Conservation (phyloP, 2,888 invertebrate species). For the Pedicia rivosa region DNA sequence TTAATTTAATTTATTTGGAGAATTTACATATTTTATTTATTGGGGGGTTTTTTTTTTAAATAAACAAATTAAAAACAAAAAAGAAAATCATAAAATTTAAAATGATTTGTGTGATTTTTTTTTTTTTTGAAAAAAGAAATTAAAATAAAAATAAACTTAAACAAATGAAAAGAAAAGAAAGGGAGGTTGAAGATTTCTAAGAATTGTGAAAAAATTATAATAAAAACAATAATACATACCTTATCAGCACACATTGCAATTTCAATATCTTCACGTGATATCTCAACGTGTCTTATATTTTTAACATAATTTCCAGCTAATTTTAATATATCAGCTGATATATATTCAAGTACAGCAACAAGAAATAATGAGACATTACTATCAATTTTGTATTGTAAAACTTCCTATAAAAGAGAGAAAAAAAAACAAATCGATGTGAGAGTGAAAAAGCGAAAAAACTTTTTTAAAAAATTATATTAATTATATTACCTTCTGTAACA, state of each 20-base stretch:
- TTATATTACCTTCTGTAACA: slow-evolving; percentile 54
- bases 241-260: slow-evolving; percentile 97
- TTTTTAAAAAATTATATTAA: slow-evolving; percentile 1
- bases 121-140: too few relatives aligned
- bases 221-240: slow-evolving; percentile 35
- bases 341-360: slow-evolving; percentile 87
- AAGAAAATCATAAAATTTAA: neutral
- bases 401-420: slow-evolving; percentile 43
- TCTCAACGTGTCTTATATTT: slow-evolving; percentile 82
- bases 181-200: neutral
- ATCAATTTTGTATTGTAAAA: slow-evolving; percentile 74
- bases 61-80: neutral
- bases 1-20: too few relatives aligned
- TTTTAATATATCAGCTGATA: slow-evolving; percentile 88
- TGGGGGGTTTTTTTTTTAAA: too few relatives aligned
- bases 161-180: neutral
- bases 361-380: slow-evolving; percentile 77
- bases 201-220: slow-evolving; percentile 4
- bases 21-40: too few relatives aligned
- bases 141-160: neutral
- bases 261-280: slow-evolving; percentile 87
- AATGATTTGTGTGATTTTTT: too few relatives aligned
- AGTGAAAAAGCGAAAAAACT: slow-evolving; percentile 1
- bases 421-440: slow-evolving; percentile 5
- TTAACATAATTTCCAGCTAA: slow-evolving; percentile 95